phyloP scores from a whole-genome alignment of 2,113 vertebrate species.

The Mesocricetus auratus region DNA sequence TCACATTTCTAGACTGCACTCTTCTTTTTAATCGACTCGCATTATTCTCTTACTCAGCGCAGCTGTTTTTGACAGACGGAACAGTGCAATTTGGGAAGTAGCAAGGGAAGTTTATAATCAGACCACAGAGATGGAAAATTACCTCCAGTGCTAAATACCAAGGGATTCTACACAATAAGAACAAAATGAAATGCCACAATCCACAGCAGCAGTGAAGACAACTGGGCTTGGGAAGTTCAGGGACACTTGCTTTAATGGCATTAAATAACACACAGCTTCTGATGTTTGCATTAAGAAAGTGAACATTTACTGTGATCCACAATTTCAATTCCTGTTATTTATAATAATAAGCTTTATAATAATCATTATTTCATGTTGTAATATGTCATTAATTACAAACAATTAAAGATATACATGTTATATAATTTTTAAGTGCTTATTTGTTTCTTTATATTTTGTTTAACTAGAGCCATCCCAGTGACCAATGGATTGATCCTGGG shows the following conservation, averaged over 20 bases:
- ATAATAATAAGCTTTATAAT: neutral
- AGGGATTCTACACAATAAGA: slow-evolving; percentile 18
- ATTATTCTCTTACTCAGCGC: slow-evolving; percentile 80
- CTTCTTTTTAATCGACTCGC: slow-evolving; percentile 76
- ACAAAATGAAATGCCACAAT: neutral
- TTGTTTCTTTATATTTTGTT: neutral
- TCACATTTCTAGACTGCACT: slow-evolving; percentile 77
- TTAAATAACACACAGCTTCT: no score
- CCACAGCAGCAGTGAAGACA: neutral
- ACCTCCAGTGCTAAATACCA: slow-evolving; percentile 42
- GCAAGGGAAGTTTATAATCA: slow-evolving; percentile 72
- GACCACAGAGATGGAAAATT: slow-evolving; percentile 70
- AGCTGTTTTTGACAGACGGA: slow-evolving; percentile 80
- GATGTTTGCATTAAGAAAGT: neutral
- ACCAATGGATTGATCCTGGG: neutral
- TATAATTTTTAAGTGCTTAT: neutral
- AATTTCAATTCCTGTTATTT: neutral
- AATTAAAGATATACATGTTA: neutral
- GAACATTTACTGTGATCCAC: neutral
- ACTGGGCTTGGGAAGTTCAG: neutral
- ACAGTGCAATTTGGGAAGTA: slow-evolving; percentile 68
- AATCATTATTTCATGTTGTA: neutral
- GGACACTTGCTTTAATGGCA: neutral
- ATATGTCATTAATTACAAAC: neutral
- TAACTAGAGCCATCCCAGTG: no score